These are phyloP conservation scores for Pecten maximus DNA, from an alignment of 2,888 invertebrate genomes.

Conservation along the genomic window DNA sequence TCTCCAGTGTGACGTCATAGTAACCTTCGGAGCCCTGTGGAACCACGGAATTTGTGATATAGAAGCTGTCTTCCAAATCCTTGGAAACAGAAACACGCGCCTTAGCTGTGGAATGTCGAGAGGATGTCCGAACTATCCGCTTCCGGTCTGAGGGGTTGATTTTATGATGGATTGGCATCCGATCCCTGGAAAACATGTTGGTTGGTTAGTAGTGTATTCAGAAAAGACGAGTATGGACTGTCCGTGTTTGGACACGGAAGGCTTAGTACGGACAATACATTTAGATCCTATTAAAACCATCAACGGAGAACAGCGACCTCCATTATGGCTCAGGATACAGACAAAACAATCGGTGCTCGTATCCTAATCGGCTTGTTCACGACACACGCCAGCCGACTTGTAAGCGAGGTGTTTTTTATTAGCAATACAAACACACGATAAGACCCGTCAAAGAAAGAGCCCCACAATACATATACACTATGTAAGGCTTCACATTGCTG, in stretches of 20 bases:
- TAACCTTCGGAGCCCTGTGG: slow-evolving; percentile 49
- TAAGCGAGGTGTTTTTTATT: neutral
- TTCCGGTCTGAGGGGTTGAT: slow-evolving; percentile 39
- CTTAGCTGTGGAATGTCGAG: slow-evolving; percentile 49
- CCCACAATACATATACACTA: neutral
- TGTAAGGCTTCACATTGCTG: too few species aligned
- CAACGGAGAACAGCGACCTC: neutral
- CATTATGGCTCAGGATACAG: neutral
- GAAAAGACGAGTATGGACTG: neutral
- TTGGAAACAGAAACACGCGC: neutral
- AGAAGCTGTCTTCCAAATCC: neutral
- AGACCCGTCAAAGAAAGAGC: neutral
- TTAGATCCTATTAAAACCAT: neutral
- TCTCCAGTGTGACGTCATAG: slow-evolving; percentile 48
- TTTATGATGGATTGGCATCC: slow-evolving; percentile 66
- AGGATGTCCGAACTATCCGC: slow-evolving; percentile 45
- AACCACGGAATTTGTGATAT: neutral
- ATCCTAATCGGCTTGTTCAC: slow-evolving; percentile 7
- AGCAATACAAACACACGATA: neutral
- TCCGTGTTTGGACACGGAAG: neutral
- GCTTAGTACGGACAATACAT: neutral
- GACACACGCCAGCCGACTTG: slow-evolving; percentile 2
- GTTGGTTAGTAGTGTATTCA: neutral
- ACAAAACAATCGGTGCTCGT: neutral
- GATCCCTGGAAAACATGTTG: slow-evolving; percentile 56